Conservation (phyloP, 2,797 vertebrate genomes). For the Schizopygopsis malacanthus region DNA sequence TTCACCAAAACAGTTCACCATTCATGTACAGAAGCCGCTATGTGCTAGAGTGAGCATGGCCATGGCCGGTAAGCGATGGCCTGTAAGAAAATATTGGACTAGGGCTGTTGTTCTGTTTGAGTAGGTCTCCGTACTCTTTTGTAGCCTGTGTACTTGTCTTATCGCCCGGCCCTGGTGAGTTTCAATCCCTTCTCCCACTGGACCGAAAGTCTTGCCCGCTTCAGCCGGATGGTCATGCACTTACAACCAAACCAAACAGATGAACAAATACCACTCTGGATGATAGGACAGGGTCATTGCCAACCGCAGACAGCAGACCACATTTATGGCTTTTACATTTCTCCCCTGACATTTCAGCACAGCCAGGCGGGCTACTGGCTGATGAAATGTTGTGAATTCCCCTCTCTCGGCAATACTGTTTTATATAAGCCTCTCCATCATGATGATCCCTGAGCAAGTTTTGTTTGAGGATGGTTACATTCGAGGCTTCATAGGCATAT, state of each 20-base stretch:
- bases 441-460: slow-evolving; percentile 10
- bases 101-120: slow-evolving; percentile 70
- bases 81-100: slow-evolving; percentile 70
- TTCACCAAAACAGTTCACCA: not conserved
- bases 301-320: slow-evolving; percentile 59
- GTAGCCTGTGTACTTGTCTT: slow-evolving; percentile 41
- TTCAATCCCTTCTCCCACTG: slow-evolving; percentile 39
- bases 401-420: slow-evolving; percentile 14
- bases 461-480: slow-evolving; percentile 21
- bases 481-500: not conserved
- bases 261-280: slow-evolving; percentile 74
- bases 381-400: slow-evolving; percentile 41
- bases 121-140: slow-evolving; percentile 41
- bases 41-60: slow-evolving; percentile 12
- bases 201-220: slow-evolving; percentile 38
- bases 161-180: slow-evolving; percentile 39
- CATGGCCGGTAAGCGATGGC: not conserved
- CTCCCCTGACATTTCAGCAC: slow-evolving; percentile 52
- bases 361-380: slow-evolving; percentile 29
- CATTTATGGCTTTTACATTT: slow-evolving; percentile 59
- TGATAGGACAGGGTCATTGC: slow-evolving; percentile 71
- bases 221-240: slow-evolving; percentile 53
- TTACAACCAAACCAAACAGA: slow-evolving; percentile 68
- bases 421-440: slow-evolving; percentile 48
- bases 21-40: not conserved